Evolutionary conservation across 2,888 invertebrate genomes (phyloP), one percentile per base, ranked within the genome.

Genomic region (Tetanocera ferruginea): DNA sequence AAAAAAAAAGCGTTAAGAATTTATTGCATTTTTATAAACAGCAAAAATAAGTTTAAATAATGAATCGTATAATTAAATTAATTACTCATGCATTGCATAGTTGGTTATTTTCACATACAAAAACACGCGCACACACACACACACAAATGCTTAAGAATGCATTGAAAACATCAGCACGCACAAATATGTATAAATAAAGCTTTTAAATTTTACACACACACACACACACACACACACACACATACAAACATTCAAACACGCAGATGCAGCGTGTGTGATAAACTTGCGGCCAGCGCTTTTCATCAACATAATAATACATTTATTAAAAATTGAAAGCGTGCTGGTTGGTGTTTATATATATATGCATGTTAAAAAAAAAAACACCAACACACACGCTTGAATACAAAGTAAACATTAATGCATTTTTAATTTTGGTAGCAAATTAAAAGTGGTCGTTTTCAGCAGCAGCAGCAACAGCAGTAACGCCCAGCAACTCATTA

Each of bases 351-450:
- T 60, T 14, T 23, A 25, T 25, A 23, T 51, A 28, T 31, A 17
- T 37, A 37, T 37, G 37, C 37, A 19, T 67, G 67, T 23, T 23
- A 19, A 23, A 23, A 37, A 49, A 37, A 9, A 0, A 69, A 9
- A 51, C 49, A 51, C n/a, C 1, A 11, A 9, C 25, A 71, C n/a
- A 34, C 70, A n/a, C n/a, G 3, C 8, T 34, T 37, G 5, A 14
- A 57, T 37, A 57, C 19, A 72, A 57, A 72, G 34, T 37, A 72
- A 72, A 57, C 55, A 72, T 57, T 57, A 37, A 60, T 72, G 55
- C 72, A 57, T 72, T 72, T 72, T 72, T 57, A 72, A 72, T 72
- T 72, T 72, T 34, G 57, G 57, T 23, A 72, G 23, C 72, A 72
- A 37, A 25, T 23, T 43, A 57, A 72, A 72, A 72, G 72, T 57